A percentile compares a stretch with the other conserved stretches of the same genome.
phyloP scores from a whole-genome alignment of 2,113 vertebrate species.

The Charina bottae region DNA sequence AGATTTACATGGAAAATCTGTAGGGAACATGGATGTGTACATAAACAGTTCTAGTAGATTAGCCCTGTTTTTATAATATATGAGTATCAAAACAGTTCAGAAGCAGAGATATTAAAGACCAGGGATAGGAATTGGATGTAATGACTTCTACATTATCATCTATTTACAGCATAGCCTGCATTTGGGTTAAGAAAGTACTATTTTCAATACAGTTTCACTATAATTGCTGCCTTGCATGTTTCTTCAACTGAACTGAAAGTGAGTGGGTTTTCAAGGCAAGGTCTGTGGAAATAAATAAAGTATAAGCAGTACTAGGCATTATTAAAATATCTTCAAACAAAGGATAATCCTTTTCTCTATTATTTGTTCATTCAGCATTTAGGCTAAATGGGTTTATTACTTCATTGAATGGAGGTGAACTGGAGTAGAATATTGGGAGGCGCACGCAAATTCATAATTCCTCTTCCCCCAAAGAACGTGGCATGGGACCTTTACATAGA shows the following conservation, averaged over 20 bases:
- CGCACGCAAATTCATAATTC: not conserved
- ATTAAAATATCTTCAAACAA: not conserved
- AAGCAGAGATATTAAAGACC: conserved; percentile 2
- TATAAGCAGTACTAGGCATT: not conserved
- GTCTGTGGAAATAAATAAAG: not conserved
- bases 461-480: not conserved
- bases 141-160: conserved; percentile 34
- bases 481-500: not conserved
- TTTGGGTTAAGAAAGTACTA: not conserved
- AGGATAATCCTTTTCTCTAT: not conserved
- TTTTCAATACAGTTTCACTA: not conserved
- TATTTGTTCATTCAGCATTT: not conserved
- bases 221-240: not conserved
- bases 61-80: not conserved
- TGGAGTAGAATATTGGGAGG: not conserved
- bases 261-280: not conserved
- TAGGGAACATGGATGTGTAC: not conserved
- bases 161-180: not conserved
- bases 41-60: not conserved
- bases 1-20: conserved; percentile 4
- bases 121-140: not conserved
- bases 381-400: not conserved
- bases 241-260: not conserved
- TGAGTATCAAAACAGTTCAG: conserved; percentile 1
- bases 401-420: not conserved